These are phyloP conservation scores for Zonitis immaculata DNA, from an alignment of 2,888 invertebrate species.

Conservation along the genomic window DNA sequence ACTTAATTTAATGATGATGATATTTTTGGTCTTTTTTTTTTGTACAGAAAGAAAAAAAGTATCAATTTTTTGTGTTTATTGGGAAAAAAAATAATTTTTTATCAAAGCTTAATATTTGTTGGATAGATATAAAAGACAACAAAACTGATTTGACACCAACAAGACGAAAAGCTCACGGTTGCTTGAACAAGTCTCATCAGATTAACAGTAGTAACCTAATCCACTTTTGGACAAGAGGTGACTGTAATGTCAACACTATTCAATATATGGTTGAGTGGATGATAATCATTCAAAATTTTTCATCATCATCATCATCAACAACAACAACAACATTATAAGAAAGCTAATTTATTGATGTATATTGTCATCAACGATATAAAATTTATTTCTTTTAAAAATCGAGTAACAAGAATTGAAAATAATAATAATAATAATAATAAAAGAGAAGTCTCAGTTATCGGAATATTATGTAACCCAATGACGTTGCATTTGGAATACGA, in stretches of 20 bases:
- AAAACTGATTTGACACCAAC: slow-evolving; percentile 28
- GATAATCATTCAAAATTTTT: neutral
- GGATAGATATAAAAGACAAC: slow-evolving; percentile 16
- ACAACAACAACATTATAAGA: neutral
- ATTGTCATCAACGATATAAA: neutral
- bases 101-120: neutral
- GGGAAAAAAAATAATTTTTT: too few relatives aligned
- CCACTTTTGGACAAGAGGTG: slow-evolving; percentile 38
- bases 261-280: slow-evolving; percentile 1
- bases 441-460: neutral
- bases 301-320: neutral
- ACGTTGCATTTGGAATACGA: neutral
- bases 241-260: slow-evolving; percentile 36
- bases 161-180: slow-evolving; percentile 38
- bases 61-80: too few relatives aligned
- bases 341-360: neutral
- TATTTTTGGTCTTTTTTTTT: too few relatives aligned
- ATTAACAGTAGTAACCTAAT: slow-evolving; percentile 41
- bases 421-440: neutral
- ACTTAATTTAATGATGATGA: too few relatives aligned
- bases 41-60: too few relatives aligned
- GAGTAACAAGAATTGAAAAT: neutral
- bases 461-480: neutral
- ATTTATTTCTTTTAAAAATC: neutral
- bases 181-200: slow-evolving; percentile 39